Percentiles rank a stretch among this genome's conserved stretches.
Conservation (phyloP, 2,113 vertebrate genomes). For the Paramormyrops kingsleyae region DNA sequence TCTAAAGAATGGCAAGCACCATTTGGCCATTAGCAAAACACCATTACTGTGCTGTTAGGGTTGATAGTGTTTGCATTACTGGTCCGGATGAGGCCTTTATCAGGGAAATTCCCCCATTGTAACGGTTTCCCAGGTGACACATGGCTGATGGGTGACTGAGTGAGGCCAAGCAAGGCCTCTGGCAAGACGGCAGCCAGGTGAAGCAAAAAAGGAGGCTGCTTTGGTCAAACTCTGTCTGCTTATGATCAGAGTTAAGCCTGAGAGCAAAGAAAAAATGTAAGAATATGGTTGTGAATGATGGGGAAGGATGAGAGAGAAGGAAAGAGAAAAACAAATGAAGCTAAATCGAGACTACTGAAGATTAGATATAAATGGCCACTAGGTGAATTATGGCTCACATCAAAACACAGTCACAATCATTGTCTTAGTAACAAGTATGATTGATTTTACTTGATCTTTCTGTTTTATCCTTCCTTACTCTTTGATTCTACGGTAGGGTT, state of each 20-base stretch:
- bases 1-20: neutral
- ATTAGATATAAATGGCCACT: constrained; percentile 31
- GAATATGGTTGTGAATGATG: neutral
- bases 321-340: constrained; percentile 25
- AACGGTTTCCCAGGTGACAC: neutral
- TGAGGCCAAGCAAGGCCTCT: neutral
- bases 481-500: constrained; percentile 55
- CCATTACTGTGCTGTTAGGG: neutral
- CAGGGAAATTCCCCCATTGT: neutral
- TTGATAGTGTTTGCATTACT: neutral
- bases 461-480: constrained; percentile 51
- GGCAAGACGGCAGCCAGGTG: neutral
- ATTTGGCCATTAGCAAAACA: neutral
- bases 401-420: constrained; percentile 29
- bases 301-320: constrained; percentile 35
- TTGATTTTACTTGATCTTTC: constrained; percentile 14
- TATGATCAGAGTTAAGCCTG: neutral
- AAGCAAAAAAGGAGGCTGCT: neutral
- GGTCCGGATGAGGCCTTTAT: neutral
- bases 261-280: constrained; percentile 32
- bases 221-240: neutral
- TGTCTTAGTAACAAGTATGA: constrained; percentile 29
- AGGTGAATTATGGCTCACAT: constrained; percentile 25
- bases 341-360: constrained; percentile 17
- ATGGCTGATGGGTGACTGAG: neutral